Evolutionary conservation across 35 echinoderm and acorn worm genomes (phyloP), one percentile per base, ranked within the genome.

Genomic region (Chiridota heheva): DNA sequence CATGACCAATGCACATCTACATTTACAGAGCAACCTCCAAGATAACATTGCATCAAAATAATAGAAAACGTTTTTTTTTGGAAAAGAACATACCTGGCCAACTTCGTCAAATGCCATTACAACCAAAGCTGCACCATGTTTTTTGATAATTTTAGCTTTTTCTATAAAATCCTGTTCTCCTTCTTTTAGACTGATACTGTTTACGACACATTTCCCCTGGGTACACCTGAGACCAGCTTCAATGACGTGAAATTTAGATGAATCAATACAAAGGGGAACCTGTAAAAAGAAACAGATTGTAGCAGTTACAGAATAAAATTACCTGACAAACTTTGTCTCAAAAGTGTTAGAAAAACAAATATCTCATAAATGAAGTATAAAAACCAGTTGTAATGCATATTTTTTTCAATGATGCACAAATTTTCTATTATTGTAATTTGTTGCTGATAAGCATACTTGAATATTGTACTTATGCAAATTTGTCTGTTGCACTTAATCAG

Each of bases 31-130:
- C n/a, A n/a, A n/a, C n/a, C n/a, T n/a, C n/a, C n/a, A n/a, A n/a
- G n/a, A n/a, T n/a, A n/a, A n/a, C n/a, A n/a, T n/a, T n/a, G n/a
- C n/a, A n/a, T n/a, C n/a, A n/a, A n/a, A n/a, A n/a, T n/a, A n/a
- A n/a, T n/a, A n/a, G n/a, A n/a, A n/a, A n/a, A n/a, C n/a, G n/a
- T n/a, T n/a, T n/a, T n/a, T n/a, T n/a, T n/a, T n/a, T n/a, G n/a
- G n/a, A n/a, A n/a, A n/a, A n/a, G n/a, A n/a, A 36, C 84, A 39
- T 67, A 92, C 95, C 95, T 98, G 95, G 69, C 95, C 95, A 36
- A 70, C 49, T 88, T 98, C 95, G 86, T 98, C 95, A 98, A 98
- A 98, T 10, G 95, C 95, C 95, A 98, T 98, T 46, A 98, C 69
- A 64, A 98, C 95, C 60, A 98, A 84, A 27, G 95, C 95, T 58